phyloP scores from a whole-genome alignment of 2,113 vertebrate genomes.

The Phycodurus eques region DNA sequence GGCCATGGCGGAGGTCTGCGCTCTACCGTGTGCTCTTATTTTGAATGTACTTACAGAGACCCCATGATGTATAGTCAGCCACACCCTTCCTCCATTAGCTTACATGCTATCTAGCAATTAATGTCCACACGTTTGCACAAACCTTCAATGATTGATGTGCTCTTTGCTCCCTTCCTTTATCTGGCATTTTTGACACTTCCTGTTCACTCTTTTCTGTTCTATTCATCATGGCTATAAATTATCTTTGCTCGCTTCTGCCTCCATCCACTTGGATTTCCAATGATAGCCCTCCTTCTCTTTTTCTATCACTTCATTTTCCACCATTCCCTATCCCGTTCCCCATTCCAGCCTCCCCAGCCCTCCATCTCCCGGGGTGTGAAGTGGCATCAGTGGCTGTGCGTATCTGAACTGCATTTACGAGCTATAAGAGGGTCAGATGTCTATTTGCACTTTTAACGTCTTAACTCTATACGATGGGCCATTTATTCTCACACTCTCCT shows the following conservation, averaged over 20 bases:
- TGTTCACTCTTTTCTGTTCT: background rate
- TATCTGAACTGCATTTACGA: constrained; percentile 48
- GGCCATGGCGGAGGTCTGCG: background rate
- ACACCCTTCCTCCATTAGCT: constrained; percentile 25
- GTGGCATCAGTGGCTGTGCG: constrained; percentile 53
- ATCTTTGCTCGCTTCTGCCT: constrained; percentile 15
- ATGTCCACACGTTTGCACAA: constrained; percentile 5
- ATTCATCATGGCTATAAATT: constrained; percentile 35
- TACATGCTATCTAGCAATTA: constrained; percentile 27
- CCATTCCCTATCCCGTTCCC: constrained; percentile 25
- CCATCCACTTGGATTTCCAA: background rate
- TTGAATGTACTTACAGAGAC: background rate
- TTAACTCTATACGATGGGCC: constrained; percentile 73
- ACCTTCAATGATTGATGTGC: constrained; percentile 17
- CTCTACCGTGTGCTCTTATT: background rate
- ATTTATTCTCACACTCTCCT: constrained; percentile 68
- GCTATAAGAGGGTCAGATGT: constrained; percentile 75
- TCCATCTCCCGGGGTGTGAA: constrained; percentile 59
- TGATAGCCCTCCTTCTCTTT: constrained; percentile 3
- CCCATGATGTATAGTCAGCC: background rate
- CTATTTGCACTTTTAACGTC: constrained; percentile 78
- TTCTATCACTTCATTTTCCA: constrained; percentile 43
- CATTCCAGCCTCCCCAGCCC: constrained; percentile 39
- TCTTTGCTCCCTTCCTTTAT: constrained; percentile 9
- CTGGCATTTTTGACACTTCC: constrained; percentile 12